Evolutionary conservation across 2,888 invertebrate species (phyloP).

Genomic region (Aspidapion aeneum): DNA sequence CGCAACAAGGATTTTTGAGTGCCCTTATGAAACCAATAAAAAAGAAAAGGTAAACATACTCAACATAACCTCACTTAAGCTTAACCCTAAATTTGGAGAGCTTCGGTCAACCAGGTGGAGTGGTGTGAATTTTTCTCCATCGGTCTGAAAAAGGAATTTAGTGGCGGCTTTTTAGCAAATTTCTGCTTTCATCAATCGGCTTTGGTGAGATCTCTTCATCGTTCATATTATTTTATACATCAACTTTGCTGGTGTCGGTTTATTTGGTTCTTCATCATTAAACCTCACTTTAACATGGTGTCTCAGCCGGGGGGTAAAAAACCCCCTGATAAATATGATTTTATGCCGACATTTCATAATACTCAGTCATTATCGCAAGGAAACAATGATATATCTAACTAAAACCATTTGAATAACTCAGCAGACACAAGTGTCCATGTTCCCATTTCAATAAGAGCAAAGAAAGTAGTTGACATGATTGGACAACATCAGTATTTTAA

Average conservation of each 20-base stretch:
- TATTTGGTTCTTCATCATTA: not conserved
- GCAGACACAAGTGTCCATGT: too few relatives aligned
- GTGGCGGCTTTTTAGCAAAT: not conserved
- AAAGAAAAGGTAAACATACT: too few relatives aligned
- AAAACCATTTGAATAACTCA: too few relatives aligned
- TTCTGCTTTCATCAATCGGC: not conserved
- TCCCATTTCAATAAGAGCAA: not conserved
- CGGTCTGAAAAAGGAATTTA: not conserved
- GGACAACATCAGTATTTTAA: not conserved
- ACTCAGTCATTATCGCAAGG: not conserved
- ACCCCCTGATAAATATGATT: not conserved
- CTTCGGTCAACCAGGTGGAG: not conserved
- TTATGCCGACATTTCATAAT: not conserved
- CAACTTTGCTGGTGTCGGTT: not conserved
- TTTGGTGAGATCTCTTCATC: not conserved
- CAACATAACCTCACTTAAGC: too few relatives aligned
- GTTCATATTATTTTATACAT: not conserved
- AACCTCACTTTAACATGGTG: not conserved
- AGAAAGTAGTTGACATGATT: not conserved
- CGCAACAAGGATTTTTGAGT: too few relatives aligned
- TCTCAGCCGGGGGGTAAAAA: not conserved
- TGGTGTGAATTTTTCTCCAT: not conserved
- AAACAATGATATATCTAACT: too few relatives aligned
- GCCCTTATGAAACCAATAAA: too few relatives aligned
- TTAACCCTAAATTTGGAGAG: too few relatives aligned